Percentiles rank a stretch among this genome's conserved stretches.
phyloP scores from a whole-genome alignment of 2,113 vertebrate species.

The Excalfactoria chinensis region DNA sequence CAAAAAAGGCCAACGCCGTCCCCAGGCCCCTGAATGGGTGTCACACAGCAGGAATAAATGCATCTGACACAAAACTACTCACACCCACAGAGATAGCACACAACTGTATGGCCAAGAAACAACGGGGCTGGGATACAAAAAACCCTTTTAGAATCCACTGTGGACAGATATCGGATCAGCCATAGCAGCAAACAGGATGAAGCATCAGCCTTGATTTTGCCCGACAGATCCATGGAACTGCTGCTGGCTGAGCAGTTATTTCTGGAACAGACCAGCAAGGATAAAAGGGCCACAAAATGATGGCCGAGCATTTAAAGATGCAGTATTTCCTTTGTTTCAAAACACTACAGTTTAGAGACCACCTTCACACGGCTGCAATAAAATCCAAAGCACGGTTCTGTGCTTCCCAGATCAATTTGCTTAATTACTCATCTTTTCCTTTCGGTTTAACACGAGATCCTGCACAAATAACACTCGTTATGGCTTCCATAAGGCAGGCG shows the following conservation, averaged over 20 bases:
- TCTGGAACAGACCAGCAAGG: neutral
- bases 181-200: neutral
- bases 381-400: neutral
- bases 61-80: slow-evolving; percentile 44
- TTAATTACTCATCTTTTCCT: neutral
- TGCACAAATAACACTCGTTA: neutral
- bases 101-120: slow-evolving; percentile 26
- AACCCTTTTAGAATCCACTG: slow-evolving; percentile 31
- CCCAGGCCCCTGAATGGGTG: slow-evolving; percentile 14
- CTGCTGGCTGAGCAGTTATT: slow-evolving; percentile 21
- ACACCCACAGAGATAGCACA: slow-evolving; percentile 40
- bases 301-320: slow-evolving; percentile 47
- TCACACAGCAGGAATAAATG: slow-evolving; percentile 10
- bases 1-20: neutral
- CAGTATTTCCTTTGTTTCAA: slow-evolving; percentile 9
- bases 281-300: neutral
- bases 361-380: neutral
- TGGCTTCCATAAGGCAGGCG: neutral
- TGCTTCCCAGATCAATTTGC: neutral
- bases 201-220: neutral
- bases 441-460: neutral
- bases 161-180: neutral
- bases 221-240: neutral
- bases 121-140: neutral
- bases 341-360: slow-evolving; percentile 10